Conservation (phyloP, 2,797 vertebrate species). For the Meda fulgida region DNA sequence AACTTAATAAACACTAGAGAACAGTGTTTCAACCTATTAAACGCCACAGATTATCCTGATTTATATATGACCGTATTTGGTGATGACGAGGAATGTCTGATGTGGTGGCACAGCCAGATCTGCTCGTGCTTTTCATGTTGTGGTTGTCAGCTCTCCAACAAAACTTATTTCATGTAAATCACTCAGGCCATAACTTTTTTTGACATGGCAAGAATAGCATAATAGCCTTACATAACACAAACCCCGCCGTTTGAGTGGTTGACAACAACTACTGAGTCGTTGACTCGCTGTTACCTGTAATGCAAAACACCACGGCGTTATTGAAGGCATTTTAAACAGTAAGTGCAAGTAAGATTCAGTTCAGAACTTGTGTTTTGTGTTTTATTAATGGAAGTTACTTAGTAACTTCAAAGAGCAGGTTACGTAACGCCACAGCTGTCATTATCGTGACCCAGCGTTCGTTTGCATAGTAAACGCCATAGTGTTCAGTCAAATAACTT, state of each 20-base stretch:
- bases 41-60: slow-evolving; percentile 19
- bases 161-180: slow-evolving; percentile 24
- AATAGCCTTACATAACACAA: neutral
- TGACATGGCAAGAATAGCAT: neutral
- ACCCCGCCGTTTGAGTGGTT: neutral
- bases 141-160: neutral
- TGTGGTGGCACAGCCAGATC: neutral
- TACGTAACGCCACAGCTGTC: slow-evolving; percentile 33
- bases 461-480: neutral
- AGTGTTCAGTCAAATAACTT: neutral
- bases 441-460: neutral
- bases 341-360: neutral
- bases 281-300: neutral
- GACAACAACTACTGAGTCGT: neutral
- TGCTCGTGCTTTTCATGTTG: slow-evolving; percentile 6
- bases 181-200: neutral
- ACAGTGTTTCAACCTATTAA: neutral
- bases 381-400: slow-evolving; percentile 1
- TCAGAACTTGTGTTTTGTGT: neutral
- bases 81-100: slow-evolving; percentile 4
- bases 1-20: slow-evolving; percentile 6
- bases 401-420: slow-evolving; percentile 35
- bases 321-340: neutral
- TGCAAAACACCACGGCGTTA: neutral
- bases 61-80: slow-evolving; percentile 36